These are phyloP conservation scores for Lasiurus borealis DNA, from an alignment of 2,113 vertebrate species.

Conservation along the genomic window DNA sequence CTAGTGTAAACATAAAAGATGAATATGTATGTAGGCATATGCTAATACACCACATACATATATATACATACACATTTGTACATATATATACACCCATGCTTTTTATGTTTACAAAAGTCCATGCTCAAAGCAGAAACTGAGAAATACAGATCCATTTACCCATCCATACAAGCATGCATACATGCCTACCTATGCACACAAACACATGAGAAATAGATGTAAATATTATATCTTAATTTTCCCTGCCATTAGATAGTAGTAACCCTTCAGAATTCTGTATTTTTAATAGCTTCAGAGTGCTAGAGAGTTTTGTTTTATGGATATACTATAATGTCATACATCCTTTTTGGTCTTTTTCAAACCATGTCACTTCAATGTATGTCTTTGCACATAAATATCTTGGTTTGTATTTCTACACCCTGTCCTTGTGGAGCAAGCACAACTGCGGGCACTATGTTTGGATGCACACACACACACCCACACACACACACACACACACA, in stretches of 20 bases:
- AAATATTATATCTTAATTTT: not conserved
- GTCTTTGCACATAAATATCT: not conserved
- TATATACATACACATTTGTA: not conserved
- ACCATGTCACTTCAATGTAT: not conserved
- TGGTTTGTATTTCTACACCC: not conserved
- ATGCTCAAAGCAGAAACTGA: not conserved
- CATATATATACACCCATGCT: not conserved
- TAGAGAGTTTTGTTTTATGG: not conserved
- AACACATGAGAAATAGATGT: not conserved
- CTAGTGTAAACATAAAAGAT: not conserved
- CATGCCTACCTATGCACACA: not conserved
- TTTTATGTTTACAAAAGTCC: not conserved
- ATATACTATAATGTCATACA: not conserved
- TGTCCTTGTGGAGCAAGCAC: not conserved
- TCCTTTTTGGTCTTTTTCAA: not conserved
- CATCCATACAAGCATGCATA: not conserved
- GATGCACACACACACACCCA: no score
- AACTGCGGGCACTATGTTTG: not conserved
- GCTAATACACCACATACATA: not conserved
- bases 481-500: no score
- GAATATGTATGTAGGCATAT: not conserved
- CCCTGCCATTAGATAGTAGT: not conserved
- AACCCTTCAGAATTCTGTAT: not conserved
- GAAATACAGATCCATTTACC: not conserved
- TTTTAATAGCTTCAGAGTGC: constrained; percentile 21